Conservation (phyloP, 2,888 invertebrate genomes). For the Herminia tarsipennalis region DNA sequence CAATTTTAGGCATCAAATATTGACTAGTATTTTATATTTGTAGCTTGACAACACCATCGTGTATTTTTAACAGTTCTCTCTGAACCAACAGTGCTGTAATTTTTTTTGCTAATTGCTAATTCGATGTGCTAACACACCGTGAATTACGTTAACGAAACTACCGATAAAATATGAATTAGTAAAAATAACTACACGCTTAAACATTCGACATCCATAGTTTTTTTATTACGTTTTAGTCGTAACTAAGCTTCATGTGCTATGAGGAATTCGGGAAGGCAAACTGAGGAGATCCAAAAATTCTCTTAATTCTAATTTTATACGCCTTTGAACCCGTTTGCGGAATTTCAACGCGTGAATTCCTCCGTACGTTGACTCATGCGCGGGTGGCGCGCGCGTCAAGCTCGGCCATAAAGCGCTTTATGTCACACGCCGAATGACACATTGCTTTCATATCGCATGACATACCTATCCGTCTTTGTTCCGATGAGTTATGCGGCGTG, state of each 20-base stretch:
- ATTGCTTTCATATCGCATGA: constrained; percentile 49
- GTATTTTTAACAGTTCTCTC: constrained; percentile 12
- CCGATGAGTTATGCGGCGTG: constrained; percentile 64
- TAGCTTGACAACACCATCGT: constrained; percentile 4
- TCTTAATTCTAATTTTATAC: constrained; percentile 49
- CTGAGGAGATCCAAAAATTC: constrained; percentile 35
- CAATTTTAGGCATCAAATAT: constrained; percentile 14
- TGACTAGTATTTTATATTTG: constrained; percentile 13
- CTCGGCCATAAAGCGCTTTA: constrained; percentile 42
- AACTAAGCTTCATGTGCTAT: constrained; percentile 9
- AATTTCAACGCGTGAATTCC: constrained; percentile 42
- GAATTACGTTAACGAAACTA: constrained; percentile 32
- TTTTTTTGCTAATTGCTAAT: constrained; percentile 49
- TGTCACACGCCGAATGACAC: constrained; percentile 52
- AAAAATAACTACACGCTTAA: constrained; percentile 6
- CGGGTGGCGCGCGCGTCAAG: constrained; percentile 41
- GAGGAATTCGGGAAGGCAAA: constrained; percentile 23
- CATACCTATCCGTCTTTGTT: constrained; percentile 61
- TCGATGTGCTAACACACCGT: constrained; percentile 47
- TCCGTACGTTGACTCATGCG: constrained; percentile 42
- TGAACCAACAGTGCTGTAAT: not conserved
- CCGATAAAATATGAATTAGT: constrained; percentile 11
- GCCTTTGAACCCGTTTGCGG: constrained; percentile 48
- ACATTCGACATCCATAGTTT: not conserved
- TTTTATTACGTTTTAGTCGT: constrained; percentile 6